Conservation (phyloP, 2,113 vertebrate genomes). For the Promerops cafer region DNA sequence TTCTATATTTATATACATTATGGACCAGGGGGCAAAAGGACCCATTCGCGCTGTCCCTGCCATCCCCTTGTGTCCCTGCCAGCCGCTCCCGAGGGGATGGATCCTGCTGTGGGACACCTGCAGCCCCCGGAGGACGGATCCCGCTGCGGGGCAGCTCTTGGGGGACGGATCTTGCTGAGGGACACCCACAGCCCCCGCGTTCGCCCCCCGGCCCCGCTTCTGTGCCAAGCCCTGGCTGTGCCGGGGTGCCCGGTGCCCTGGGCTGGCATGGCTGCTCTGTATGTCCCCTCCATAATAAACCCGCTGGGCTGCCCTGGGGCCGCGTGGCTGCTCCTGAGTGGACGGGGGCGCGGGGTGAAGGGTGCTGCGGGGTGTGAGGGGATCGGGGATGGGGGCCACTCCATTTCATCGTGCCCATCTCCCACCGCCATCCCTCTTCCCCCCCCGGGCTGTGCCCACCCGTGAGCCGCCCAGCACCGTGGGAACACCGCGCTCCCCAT, state of each 20-base stretch:
- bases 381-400: too few relatives aligned
- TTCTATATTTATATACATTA: constrained; percentile 66
- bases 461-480: background rate
- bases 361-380: background rate
- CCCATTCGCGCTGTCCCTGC: background rate
- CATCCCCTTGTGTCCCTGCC: background rate
- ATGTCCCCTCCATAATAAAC: background rate
- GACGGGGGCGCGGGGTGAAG: too few relatives aligned
- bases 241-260: background rate
- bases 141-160: background rate
- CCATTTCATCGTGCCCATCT: accelerated
- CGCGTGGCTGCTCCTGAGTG: background rate
- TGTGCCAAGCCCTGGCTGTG: constrained; percentile 11
- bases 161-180: background rate
- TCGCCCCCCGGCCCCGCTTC: background rate
- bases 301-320: background rate
- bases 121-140: background rate
- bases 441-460: background rate
- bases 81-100: background rate
- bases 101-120: background rate
- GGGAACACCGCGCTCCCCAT: background rate
- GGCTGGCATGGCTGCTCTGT: background rate
- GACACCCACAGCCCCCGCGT: background rate
- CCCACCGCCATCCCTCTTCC: background rate
- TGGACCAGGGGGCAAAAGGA: background rate